Percentiles rank a stretch among this genome's conserved stretches.
These are phyloP conservation scores for Pomacea canaliculata DNA, from an alignment of 2,888 invertebrate species.

Conservation along the genomic window DNA sequence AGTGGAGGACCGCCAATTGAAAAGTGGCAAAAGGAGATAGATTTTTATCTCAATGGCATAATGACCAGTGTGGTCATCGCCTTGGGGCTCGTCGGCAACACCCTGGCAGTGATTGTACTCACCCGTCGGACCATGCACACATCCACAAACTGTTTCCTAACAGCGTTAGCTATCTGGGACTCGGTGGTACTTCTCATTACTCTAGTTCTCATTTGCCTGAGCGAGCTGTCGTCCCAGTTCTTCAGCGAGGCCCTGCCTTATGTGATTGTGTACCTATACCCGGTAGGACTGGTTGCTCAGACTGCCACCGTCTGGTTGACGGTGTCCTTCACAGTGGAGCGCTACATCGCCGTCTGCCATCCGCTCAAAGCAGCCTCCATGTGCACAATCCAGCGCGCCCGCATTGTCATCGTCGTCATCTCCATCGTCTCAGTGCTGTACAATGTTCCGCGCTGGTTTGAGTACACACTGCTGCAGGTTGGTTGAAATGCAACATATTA, in stretches of 20 bases:
- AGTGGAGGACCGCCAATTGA: slow-evolving; percentile 5
- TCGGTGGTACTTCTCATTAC: slow-evolving; percentile 63
- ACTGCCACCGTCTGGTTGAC: slow-evolving; percentile 93
- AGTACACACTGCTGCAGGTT: slow-evolving; percentile 71
- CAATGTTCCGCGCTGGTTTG: slow-evolving; percentile 80
- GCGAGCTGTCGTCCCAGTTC: slow-evolving; percentile 50
- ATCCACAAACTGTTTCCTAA: slow-evolving; percentile 76
- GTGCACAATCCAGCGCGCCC: slow-evolving; percentile 89
- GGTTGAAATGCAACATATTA: not conserved
- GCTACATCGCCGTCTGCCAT: slow-evolving; percentile 85
- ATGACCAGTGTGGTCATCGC: slow-evolving; percentile 66
- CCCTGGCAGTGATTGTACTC: slow-evolving; percentile 74
- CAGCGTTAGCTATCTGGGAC: slow-evolving; percentile 68
- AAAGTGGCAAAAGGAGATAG: slow-evolving; percentile 19
- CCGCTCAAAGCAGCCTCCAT: slow-evolving; percentile 89
- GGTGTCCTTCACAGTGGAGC: slow-evolving; percentile 80
- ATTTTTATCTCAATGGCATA: slow-evolving; percentile 57
- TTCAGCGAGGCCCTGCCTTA: slow-evolving; percentile 51
- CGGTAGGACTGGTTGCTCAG: slow-evolving; percentile 88
- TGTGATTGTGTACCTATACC: slow-evolving; percentile 71
- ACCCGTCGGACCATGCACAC: slow-evolving; percentile 79
- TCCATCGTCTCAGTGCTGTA: slow-evolving; percentile 85
- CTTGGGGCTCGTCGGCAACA: slow-evolving; percentile 80
- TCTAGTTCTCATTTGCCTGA: slow-evolving; percentile 59
- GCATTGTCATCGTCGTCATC: slow-evolving; percentile 86